phyloP scores from a whole-genome alignment of 2,113 vertebrate genomes.

The Melozone crissalis region DNA sequence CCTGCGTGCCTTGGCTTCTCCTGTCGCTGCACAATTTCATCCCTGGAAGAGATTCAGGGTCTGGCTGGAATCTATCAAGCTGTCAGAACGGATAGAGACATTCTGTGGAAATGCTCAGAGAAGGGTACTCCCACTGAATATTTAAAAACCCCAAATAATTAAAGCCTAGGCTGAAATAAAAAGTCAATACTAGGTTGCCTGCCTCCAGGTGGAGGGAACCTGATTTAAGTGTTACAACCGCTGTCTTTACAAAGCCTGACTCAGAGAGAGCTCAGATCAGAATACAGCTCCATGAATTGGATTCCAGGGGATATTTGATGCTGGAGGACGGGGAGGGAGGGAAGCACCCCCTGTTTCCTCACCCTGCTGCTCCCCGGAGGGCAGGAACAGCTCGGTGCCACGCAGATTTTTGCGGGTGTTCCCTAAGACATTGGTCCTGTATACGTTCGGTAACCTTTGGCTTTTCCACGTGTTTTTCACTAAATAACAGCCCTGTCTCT shows the following conservation, averaged over 20 bases:
- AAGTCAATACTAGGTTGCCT: neutral
- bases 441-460: neutral
- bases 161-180: neutral
- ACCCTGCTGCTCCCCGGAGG: neutral
- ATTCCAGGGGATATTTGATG: neutral
- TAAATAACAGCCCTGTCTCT: neutral
- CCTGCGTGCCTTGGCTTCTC: neutral
- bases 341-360: neutral
- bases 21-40: neutral
- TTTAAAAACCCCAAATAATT: neutral
- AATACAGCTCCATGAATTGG: neutral
- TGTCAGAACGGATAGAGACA: neutral
- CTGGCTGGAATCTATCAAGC: neutral
- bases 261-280: neutral
- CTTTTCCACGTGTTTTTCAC: neutral
- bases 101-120: neutral
- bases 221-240: neutral
- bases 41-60: slow-evolving; percentile 8
- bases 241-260: neutral
- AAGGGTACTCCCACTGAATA: neutral
- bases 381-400: neutral
- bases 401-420: neutral
- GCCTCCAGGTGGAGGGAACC: neutral
- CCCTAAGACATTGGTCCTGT: neutral
- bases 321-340: neutral